phyloP scores from a whole-genome alignment of 2,888 invertebrate genomes.

The Piscicola geometra region DNA sequence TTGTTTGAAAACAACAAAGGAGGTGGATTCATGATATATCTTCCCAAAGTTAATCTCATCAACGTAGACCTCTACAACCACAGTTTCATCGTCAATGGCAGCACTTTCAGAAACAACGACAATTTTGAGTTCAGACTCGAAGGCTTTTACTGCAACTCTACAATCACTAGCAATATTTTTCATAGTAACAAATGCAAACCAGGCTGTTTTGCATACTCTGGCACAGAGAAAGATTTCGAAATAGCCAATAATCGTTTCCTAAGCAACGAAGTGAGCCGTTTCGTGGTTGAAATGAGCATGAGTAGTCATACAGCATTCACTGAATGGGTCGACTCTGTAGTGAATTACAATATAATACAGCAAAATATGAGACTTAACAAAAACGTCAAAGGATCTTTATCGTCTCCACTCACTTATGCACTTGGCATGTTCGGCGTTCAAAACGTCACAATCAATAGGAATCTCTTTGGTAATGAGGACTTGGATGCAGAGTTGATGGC shows the following conservation, averaged over 20 bases:
- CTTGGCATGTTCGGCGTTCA: constrained; percentile 90
- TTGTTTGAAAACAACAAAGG: constrained; percentile 76
- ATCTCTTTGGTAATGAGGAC: constrained; percentile 69
- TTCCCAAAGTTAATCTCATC: constrained; percentile 67
- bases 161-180: constrained; percentile 78
- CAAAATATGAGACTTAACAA: constrained; percentile 43
- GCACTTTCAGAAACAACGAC: constrained; percentile 78
- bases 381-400: constrained; percentile 32
- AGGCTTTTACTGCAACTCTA: constrained; percentile 86
- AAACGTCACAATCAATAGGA: constrained; percentile 81
- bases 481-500: constrained; percentile 80
- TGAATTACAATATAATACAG: constrained; percentile 47
- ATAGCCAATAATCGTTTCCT: constrained; percentile 75
- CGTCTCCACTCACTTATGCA: constrained; percentile 62
- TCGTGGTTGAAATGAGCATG: constrained; percentile 78
- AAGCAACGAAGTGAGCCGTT: constrained; percentile 70
- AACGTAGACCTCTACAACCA: constrained; percentile 59
- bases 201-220: constrained; percentile 60
- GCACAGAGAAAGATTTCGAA: constrained; percentile 92
- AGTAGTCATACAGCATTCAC: constrained; percentile 79
- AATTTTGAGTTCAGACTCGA: constrained; percentile 79
- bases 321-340: constrained; percentile 60
- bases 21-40: constrained; percentile 79
- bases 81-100: constrained; percentile 78
- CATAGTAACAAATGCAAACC: constrained; percentile 72